Percentiles rank a stretch among this genome's conserved stretches.
Conservation (phyloP, 2,113 vertebrate species). For the Oceanodroma tethys region DNA sequence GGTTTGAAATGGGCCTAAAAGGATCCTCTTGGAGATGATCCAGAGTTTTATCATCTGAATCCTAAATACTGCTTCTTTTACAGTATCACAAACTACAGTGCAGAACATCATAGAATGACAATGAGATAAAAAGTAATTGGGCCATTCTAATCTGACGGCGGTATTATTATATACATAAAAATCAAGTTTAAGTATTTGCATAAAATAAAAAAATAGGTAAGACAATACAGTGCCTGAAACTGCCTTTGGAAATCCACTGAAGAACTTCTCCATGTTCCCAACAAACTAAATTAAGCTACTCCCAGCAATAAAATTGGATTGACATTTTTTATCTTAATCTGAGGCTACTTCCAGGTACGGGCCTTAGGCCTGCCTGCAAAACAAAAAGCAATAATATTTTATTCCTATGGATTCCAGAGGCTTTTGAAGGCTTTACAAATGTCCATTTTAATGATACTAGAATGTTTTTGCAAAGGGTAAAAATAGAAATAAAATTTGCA, state of each 20-base stretch:
- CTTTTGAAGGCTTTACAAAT: background rate
- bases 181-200: background rate
- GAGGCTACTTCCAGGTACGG: background rate
- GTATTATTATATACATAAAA: background rate
- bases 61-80: background rate
- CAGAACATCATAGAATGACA: background rate
- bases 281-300: background rate
- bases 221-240: background rate
- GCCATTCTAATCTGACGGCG: background rate
- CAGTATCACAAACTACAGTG: background rate
- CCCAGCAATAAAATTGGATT: background rate
- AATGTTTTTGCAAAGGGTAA: background rate
- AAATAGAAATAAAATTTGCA: background rate
- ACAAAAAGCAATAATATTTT: background rate
- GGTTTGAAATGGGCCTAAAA: background rate
- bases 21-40: background rate
- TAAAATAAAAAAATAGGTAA: background rate
- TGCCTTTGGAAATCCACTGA: background rate
- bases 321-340: background rate
- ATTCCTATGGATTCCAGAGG: background rate
- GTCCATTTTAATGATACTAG: background rate
- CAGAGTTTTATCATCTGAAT: background rate
- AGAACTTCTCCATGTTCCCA: background rate
- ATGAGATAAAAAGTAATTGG: background rate
- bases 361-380: background rate